Evolutionary conservation across 2,113 vertebrate genomes (phyloP).

Genomic region (Aviceda subcristata): DNA sequence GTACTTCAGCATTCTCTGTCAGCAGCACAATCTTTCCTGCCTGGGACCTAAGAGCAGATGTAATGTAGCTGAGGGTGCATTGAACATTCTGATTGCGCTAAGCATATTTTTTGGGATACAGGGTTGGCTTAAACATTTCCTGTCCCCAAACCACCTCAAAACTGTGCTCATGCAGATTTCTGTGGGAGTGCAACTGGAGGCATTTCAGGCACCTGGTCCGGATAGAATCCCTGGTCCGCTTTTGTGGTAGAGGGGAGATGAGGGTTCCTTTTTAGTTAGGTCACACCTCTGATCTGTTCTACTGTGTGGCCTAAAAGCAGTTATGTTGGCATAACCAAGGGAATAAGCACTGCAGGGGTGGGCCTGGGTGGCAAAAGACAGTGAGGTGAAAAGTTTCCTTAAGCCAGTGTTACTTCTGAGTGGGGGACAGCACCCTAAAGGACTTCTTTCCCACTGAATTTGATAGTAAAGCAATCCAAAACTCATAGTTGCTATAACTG

Average conservation of each 20-base stretch:
- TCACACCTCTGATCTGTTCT: background rate
- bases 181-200: background rate
- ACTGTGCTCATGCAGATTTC: background rate
- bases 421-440: background rate
- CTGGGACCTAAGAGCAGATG: background rate
- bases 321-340: background rate
- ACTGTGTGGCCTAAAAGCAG: background rate
- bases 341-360: background rate
- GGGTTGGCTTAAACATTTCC: background rate
- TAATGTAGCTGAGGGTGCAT: background rate
- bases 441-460: background rate
- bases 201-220: background rate
- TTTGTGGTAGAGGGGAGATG: background rate
- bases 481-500: background rate
- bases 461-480: background rate
- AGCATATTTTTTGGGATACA: background rate
- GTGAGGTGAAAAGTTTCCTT: background rate
- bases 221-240: background rate
- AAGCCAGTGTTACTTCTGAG: background rate
- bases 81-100: background rate
- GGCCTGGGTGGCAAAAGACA: background rate
- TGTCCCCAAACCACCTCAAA: background rate
- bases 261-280: background rate
- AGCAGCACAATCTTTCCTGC: background rate
- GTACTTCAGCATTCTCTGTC: background rate